phyloP scores from a whole-genome alignment of 2,797 vertebrate genomes.

The Gymnocypris eckloni region DNA sequence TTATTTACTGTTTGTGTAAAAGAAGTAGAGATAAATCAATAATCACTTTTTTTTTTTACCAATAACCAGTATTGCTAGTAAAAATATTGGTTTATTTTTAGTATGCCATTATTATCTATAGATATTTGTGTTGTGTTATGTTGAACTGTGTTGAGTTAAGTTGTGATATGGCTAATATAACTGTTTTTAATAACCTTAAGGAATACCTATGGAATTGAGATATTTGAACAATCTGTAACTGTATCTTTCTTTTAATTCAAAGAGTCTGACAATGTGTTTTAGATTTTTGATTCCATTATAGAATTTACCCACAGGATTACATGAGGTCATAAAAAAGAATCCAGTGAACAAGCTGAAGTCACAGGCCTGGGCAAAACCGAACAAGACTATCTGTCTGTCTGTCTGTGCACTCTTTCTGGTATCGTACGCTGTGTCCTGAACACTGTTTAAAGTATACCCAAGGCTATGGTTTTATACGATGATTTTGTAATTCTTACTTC shows the following conservation, averaged over 20 bases:
- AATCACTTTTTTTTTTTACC: not conserved
- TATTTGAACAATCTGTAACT: not conserved
- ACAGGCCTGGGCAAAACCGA: conserved; percentile 19
- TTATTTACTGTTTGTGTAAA: not conserved
- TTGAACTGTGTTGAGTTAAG: not conserved
- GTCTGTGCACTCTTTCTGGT: not conserved
- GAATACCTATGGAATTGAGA: no score
- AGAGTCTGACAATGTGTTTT: not conserved
- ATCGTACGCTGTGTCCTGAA: conserved; percentile 5
- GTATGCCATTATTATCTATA: not conserved
- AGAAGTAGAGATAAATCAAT: not conserved
- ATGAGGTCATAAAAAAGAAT: conserved; percentile 27
- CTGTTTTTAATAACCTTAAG: no score
- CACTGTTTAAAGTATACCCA: not conserved
- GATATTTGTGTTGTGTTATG: not conserved
- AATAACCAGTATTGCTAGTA: not conserved
- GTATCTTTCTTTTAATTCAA: not conserved
- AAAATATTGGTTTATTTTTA: not conserved
- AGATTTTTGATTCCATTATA: not conserved
- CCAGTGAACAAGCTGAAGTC: not conserved
- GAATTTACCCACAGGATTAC: not conserved
- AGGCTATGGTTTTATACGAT: not conserved
- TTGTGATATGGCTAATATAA: not conserved
- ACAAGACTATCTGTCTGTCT: not conserved
- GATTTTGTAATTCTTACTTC: no score